Base-by-base conservation (phyloP, 2,888 invertebrate genomes). In the Brachypterus glaber region DNA sequence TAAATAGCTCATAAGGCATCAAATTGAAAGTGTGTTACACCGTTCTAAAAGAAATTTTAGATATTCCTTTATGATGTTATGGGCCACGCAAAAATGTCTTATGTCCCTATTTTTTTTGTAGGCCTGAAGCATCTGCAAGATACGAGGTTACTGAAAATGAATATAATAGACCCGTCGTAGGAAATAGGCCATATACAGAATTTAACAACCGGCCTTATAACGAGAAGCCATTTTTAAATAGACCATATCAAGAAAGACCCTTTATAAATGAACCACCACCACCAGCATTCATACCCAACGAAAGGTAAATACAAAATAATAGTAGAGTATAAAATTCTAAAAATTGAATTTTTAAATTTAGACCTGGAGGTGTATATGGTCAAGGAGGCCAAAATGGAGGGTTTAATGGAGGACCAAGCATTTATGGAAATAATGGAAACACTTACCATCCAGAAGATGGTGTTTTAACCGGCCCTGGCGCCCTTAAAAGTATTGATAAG, bases 381-480 rank as follows among this genome's bases (percentile, higher is more conserved):
- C 42, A 29, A 18, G 11, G 21, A 11, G 46, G 43, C 35, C 58
- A 2, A 51, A 59, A 26, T 51, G 46, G 45, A 8, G 47, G 42
- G 17, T 47, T 37, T 18, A 54, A 51, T 35, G 49, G 49, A 11
- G 39, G 40, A n/a, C n/a, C n/a, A n/a, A n/a, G n/a, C n/a, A n/a
- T n/a, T n/a, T n/a, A n/a, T 21, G 5, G 9, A 5, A 27, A 27
- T 13, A 11, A 27, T 27, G 27, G 5, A 9, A 27, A 44, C 18
- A 31, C 32, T 14, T 46, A 43, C 24, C 37, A 46, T 24, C 45
- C 48, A 31, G 45, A 48, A 17, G 42, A 39, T 8, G 53, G 51
- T 17, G 50, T 66, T 25, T 49, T 63, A 12, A 61, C 64, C 1
- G 66, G 66, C 1, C 67, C 67, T 0, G 55, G n/a, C n/a, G n/a